Evolutionary conservation across 2,888 invertebrate genomes (phyloP).

Genomic region (Hesperia comma): DNA sequence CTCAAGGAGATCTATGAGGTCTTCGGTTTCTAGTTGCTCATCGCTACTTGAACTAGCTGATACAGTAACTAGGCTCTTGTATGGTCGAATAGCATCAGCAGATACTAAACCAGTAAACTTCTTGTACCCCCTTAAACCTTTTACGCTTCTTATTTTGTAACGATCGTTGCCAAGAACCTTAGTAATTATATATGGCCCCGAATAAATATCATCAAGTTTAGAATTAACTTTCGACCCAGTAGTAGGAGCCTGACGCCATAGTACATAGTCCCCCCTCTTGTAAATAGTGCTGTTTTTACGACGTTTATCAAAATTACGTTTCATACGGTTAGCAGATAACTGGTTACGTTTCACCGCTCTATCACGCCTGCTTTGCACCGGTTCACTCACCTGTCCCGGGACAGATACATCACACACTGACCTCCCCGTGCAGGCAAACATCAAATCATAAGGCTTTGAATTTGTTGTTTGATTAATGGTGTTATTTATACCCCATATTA

Average conservation of each 20-base stretch:
- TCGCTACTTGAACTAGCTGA: not conserved
- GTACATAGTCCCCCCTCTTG: conserved; percentile 43
- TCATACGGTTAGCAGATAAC: conserved; percentile 35
- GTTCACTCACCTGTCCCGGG: not conserved
- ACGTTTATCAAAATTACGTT: conserved; percentile 40
- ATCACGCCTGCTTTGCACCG: conserved; percentile 1
- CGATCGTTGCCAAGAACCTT: conserved; percentile 47
- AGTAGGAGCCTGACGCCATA: conserved; percentile 43
- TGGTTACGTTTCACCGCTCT: conserved; percentile 14
- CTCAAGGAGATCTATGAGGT: too few relatives aligned
- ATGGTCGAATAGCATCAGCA: conserved; percentile 42
- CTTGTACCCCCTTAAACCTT: conserved; percentile 46
- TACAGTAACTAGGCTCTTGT: conserved; percentile 25
- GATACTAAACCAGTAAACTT: conserved; percentile 41
- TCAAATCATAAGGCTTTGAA: conserved; percentile 43
- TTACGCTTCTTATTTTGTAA: conserved; percentile 47
- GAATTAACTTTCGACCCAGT: conserved; percentile 41
- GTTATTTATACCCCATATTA: conserved; percentile 49
- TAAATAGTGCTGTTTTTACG: conserved; percentile 38
- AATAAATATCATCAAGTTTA: conserved; percentile 45
- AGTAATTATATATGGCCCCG: conserved; percentile 45
- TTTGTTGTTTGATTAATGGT: conserved; percentile 24
- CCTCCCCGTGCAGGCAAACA: conserved; percentile 42
- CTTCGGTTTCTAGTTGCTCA: too few relatives aligned
- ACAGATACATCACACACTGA: conserved; percentile 30